Conservation (phyloP, 2,113 vertebrate genomes). For the Ammodramus savannarum region DNA sequence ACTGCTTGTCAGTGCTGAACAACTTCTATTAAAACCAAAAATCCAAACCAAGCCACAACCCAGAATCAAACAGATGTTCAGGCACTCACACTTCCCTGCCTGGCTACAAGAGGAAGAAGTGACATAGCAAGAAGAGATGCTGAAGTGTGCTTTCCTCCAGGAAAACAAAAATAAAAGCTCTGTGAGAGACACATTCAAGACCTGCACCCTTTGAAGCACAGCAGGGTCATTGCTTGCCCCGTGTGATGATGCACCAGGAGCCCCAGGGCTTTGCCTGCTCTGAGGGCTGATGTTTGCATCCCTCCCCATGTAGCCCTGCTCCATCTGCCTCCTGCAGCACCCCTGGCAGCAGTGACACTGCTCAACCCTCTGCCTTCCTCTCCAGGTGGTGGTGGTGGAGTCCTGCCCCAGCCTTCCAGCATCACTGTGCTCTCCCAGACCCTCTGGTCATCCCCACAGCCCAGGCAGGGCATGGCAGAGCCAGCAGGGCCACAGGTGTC, state of each 20-base stretch:
- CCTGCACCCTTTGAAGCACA: fast-evolving
- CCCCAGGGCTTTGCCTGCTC: not conserved
- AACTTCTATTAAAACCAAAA: not conserved
- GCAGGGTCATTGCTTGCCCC: fast-evolving
- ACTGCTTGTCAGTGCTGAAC: not conserved
- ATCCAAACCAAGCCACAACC: not conserved
- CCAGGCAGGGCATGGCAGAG: not conserved
- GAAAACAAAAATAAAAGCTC: not conserved
- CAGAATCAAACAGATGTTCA: not conserved
- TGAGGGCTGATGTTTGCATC: not conserved
- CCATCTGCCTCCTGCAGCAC: not conserved
- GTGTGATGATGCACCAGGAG: not conserved
- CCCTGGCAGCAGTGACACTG: not conserved
- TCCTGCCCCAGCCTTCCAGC: not conserved
- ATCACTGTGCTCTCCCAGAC: not conserved
- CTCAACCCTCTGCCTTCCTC: not conserved
- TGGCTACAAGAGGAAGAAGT: not conserved
- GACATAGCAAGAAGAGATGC: not conserved
- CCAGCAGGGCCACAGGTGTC: not conserved
- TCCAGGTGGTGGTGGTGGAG: not conserved
- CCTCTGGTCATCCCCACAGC: not conserved
- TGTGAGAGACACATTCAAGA: not conserved
- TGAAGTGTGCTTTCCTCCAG: not conserved
- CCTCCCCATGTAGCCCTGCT: not conserved
- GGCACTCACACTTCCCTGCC: not conserved